Evolutionary conservation across 1,140 invertebrate genomes (phyloP).

Genomic region (Heliconius himera): DNA sequence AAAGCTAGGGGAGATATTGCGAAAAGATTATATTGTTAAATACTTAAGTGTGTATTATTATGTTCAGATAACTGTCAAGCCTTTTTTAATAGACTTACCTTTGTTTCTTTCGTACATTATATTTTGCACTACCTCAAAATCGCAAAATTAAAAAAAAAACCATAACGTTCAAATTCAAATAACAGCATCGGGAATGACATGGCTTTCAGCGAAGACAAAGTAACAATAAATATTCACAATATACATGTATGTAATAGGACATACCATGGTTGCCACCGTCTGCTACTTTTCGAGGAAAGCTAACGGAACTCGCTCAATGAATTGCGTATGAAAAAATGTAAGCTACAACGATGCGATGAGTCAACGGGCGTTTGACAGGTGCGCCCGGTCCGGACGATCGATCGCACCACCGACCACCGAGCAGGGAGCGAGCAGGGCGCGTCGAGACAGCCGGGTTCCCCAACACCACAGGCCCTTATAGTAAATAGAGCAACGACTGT

Average conservation of each 20-base stretch:
- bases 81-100: not conserved
- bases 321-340: conserved; percentile 70
- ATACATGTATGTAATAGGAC: not conserved
- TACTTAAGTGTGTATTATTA: not conserved
- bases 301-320: conserved; percentile 53
- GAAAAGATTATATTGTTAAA: not conserved
- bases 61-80: not conserved
- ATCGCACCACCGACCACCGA: conserved; percentile 49
- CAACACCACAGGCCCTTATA: not conserved
- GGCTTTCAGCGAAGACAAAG: conserved; percentile 21
- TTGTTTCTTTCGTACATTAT: not conserved
- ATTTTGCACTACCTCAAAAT: not conserved
- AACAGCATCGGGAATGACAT: not conserved
- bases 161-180: not conserved
- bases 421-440: conserved; percentile 53
- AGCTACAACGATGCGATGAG: conserved; percentile 62
- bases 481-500: not conserved
- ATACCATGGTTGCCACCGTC: conserved; percentile 19
- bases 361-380: conserved; percentile 78
- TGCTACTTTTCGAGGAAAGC: conserved; percentile 34
- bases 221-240: conserved; percentile 1
- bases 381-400: conserved; percentile 72
- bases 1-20: not conserved
- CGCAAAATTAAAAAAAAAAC: not conserved
- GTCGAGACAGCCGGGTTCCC: not conserved